Evolutionary conservation across 2,888 invertebrate species (phyloP).

Genomic region (Hybos culiciformis): DNA sequence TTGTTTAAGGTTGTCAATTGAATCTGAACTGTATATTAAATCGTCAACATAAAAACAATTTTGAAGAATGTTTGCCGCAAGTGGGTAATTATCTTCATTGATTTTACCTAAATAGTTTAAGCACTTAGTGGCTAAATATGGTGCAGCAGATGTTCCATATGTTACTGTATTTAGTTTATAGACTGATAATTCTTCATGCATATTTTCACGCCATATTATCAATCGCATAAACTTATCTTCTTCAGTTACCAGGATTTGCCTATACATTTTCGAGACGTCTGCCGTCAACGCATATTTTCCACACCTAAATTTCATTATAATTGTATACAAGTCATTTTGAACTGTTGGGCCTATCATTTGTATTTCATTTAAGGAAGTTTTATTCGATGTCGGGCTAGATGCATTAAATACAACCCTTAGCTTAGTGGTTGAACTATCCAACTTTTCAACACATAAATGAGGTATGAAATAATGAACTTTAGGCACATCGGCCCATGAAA

Average conservation of each 20-base stretch:
- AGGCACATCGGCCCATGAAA: neutral
- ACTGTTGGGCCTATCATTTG: neutral
- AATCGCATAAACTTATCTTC: too few species aligned
- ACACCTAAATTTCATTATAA: too few species aligned
- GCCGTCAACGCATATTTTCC: too few species aligned
- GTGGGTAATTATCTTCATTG: too few species aligned
- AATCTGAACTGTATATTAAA: too few species aligned
- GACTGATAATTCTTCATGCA: neutral
- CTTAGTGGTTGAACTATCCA: neutral
- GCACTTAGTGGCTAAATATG: slow-evolving; percentile 13
- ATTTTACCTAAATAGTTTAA: too few species aligned
- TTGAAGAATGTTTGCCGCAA: neutral
- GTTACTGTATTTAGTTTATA: slow-evolving; percentile 10
- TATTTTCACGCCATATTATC: slow-evolving; percentile 12
- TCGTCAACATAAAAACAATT: neutral
- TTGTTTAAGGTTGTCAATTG: too few species aligned
- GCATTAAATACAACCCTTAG: neutral
- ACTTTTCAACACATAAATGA: neutral
- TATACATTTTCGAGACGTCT: too few species aligned
- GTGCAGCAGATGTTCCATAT: slow-evolving; percentile 11
- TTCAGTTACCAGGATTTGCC: too few species aligned
- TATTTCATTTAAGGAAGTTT: neutral
- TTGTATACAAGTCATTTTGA: neutral
- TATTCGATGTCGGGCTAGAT: neutral
- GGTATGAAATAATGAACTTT: neutral